phyloP scores from a whole-genome alignment of 2,888 invertebrate genomes.

The Cephalotes varians region DNA sequence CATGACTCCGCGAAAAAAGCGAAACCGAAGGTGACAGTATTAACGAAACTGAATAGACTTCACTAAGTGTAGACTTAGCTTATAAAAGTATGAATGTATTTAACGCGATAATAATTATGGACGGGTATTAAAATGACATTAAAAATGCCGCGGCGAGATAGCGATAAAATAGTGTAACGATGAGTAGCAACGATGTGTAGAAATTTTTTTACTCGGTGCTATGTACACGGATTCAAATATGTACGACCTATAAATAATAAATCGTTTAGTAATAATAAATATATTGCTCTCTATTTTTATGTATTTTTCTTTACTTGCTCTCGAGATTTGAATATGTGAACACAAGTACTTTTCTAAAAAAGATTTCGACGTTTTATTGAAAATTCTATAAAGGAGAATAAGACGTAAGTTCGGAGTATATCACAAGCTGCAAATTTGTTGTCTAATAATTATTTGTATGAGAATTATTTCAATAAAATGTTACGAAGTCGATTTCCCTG shows the following conservation, averaged over 20 bases:
- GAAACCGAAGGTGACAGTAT: conserved; percentile 9
- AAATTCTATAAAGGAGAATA: not conserved
- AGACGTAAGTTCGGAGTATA: not conserved
- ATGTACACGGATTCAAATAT: conserved; percentile 39
- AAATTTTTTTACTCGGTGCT: conserved; percentile 52
- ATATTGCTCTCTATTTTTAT: not conserved
- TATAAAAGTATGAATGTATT: conserved; percentile 22
- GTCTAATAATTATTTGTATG: not conserved
- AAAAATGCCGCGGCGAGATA: conserved; percentile 19
- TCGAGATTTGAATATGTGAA: not conserved
- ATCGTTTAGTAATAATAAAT: conserved; percentile 33
- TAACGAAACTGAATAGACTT: conserved; percentile 4
- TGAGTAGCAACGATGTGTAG: conserved; percentile 37
- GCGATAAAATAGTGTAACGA: conserved; percentile 24
- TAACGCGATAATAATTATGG: conserved; percentile 8
- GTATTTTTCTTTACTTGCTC: no score
- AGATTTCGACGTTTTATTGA: not conserved
- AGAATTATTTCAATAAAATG: not conserved
- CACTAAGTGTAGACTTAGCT: conserved; percentile 29
- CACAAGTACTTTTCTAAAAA: not conserved
- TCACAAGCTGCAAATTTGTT: not conserved
- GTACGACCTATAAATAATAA: conserved; percentile 42
- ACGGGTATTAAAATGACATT: conserved; percentile 15
- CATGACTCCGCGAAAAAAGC: not conserved
- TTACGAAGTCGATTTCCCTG: not conserved